Base-by-base conservation (phyloP, 2,888 invertebrate genomes). In the Hirtodrosophila histrioides region DNA sequence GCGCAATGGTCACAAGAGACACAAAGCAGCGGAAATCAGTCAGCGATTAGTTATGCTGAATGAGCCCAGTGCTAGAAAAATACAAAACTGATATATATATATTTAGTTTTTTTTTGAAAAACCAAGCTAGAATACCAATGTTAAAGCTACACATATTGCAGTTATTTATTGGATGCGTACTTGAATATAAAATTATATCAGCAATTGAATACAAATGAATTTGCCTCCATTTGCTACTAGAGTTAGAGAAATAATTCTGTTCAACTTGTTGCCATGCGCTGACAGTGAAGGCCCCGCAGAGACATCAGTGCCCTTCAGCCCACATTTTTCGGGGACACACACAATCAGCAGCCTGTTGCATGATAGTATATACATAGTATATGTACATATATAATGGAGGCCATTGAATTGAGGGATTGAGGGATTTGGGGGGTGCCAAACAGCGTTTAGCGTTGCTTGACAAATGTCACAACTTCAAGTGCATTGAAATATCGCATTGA, bases 381-480 rank as follows among this genome's bases (percentile, higher is more conserved):
- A 27, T n/a, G n/a, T n/a, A n/a, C n/a, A n/a, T n/a, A 2, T 17
- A 27, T 2, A 40, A 43, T 49, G 40, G 33, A 56, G 60, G 58
- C 33, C 49, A 41, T 5, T 41, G 2, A 24, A 37, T 53, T 46
- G 63, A 43, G 50, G 66, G 54, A 51, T 51, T 70, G 50, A 35
- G 44, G 40, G 43, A 41, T 17, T 27, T 27, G 27, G 27, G 27
- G 27, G 3, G 4, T 27, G 6, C 27, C 4, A 27, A 27, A 3
- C 6, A 6, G 27, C 27, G 27, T 3, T 27, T 27, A 2, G 4
- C 6, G 27, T 27, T 1, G 6, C 5, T 27, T 45, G 53, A 50
- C 48, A 57, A 64, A 51, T 45, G 53, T 57, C 57, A 40, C 48
- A 64, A 63, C 43, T 49, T 74, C 39, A 63, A 74, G 76, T 75